Conservation (phyloP, 2,797 vertebrate species). For the Falco rusticolus region DNA sequence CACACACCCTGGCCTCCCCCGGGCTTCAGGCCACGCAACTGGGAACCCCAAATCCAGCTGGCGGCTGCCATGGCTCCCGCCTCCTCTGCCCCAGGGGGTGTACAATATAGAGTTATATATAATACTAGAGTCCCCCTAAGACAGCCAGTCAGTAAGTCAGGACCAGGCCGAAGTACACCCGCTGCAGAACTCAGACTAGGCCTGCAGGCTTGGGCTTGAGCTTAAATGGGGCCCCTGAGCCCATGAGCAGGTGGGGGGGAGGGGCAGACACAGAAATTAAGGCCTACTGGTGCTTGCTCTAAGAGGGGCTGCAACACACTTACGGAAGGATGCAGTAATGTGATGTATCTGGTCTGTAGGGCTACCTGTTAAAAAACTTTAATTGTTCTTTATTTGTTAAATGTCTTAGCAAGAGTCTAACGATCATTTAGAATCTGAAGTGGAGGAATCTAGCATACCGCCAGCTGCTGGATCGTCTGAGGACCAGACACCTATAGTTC, state of each 20-base stretch:
- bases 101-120: too few species aligned
- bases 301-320: background rate
- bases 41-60: background rate
- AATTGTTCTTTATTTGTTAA: background rate
- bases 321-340: background rate
- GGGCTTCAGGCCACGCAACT: background rate
- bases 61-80: background rate
- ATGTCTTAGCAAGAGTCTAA: background rate
- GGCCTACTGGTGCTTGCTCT: background rate
- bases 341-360: background rate
- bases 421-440: background rate
- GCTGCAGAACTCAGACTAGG: background rate
- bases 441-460: background rate
- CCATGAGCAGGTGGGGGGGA: background rate
- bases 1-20: accelerated
- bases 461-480: background rate
- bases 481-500: background rate
- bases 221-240: background rate
- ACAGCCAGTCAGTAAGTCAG: background rate
- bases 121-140: too few species aligned
- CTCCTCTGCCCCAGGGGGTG: background rate
- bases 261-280: background rate
- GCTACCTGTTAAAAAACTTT: background rate
- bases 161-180: background rate
- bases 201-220: background rate